These are phyloP conservation scores for Poecilobothrus nobilitatus DNA, from an alignment of 2,888 invertebrate genomes.

Conservation along the genomic window DNA sequence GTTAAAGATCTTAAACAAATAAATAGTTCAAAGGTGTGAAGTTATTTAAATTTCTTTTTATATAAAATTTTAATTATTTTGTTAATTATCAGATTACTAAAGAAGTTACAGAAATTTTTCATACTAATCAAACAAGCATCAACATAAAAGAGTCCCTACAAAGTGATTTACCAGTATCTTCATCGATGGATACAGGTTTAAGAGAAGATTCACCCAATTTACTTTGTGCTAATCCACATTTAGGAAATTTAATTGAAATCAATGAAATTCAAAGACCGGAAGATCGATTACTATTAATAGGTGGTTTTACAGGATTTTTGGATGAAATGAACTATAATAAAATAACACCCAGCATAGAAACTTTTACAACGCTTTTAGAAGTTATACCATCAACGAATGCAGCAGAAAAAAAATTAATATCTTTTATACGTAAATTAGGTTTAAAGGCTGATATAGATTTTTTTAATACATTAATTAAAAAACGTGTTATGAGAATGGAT, in stretches of 20 bases:
- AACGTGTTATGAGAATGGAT: constrained; percentile 60
- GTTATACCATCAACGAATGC: constrained; percentile 56
- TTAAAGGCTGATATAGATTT: constrained; percentile 70
- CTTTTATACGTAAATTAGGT: constrained; percentile 50
- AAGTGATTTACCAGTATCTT: no score
- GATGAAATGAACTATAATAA: constrained; percentile 59
- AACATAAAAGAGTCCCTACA: no score
- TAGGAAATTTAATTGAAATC: constrained; percentile 54
- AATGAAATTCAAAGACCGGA: constrained; percentile 51
- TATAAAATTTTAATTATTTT: no score
- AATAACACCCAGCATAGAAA: constrained; percentile 67
- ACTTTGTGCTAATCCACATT: constrained; percentile 50
- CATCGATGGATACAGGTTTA: not conserved
- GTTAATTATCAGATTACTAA: no score
- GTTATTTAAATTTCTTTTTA: no score
- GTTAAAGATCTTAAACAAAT: not conserved
- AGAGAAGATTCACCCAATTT: constrained; percentile 54
- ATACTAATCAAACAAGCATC: not conserved
- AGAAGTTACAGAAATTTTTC: no score
- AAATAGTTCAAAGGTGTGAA: not conserved
- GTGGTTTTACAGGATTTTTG: constrained; percentile 70
- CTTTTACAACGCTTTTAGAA: constrained; percentile 67
- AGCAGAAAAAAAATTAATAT: constrained; percentile 61
- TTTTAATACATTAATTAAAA: constrained; percentile 79
- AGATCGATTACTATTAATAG: constrained; percentile 62